Evolutionary conservation across 2,888 invertebrate genomes (phyloP).

Genomic region (Caenorhabditis auriculariae): DNA sequence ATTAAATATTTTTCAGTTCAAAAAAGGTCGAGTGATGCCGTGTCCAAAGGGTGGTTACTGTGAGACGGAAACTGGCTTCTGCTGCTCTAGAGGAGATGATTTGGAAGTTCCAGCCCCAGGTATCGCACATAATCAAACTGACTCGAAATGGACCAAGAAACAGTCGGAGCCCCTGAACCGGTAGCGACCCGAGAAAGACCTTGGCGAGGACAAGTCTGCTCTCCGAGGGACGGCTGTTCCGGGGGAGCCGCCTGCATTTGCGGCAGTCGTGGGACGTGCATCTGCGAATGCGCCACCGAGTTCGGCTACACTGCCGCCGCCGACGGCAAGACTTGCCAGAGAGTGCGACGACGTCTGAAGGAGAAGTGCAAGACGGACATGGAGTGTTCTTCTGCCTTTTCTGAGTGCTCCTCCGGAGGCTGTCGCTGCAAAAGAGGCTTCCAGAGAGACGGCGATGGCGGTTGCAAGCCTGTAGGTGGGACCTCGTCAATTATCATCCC

Average conservation of each 20-base stretch:
- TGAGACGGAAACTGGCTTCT: constrained; percentile 52
- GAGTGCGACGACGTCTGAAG: constrained; percentile 52
- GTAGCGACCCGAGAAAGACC: constrained; percentile 5
- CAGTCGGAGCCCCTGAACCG: background rate
- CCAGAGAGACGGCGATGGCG: constrained; percentile 58
- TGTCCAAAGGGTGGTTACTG: constrained; percentile 49
- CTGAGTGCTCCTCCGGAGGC: constrained; percentile 56
- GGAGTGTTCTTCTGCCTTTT: constrained; percentile 59
- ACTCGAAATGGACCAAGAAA: background rate
- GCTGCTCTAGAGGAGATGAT: constrained; percentile 27
- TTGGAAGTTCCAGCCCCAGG: background rate
- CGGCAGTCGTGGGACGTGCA: constrained; percentile 12
- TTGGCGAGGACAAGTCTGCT: constrained; percentile 30
- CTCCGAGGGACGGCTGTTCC: constrained; percentile 32
- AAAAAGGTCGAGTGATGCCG: constrained; percentile 28
- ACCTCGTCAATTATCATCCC: background rate
- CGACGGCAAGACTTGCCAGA: constrained; percentile 48
- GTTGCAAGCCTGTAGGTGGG: constrained; percentile 56
- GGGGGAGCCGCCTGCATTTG: constrained; percentile 54
- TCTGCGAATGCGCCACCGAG: constrained; percentile 54
- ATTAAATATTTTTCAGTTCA: constrained; percentile 17
- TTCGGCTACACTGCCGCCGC: constrained; percentile 49
- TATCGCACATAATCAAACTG: background rate
- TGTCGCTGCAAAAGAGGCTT: constrained; percentile 59
- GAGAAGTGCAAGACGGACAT: constrained; percentile 58